phyloP scores from a whole-genome alignment of 2,888 invertebrate genomes.

The Gnatocerus cornutus region DNA sequence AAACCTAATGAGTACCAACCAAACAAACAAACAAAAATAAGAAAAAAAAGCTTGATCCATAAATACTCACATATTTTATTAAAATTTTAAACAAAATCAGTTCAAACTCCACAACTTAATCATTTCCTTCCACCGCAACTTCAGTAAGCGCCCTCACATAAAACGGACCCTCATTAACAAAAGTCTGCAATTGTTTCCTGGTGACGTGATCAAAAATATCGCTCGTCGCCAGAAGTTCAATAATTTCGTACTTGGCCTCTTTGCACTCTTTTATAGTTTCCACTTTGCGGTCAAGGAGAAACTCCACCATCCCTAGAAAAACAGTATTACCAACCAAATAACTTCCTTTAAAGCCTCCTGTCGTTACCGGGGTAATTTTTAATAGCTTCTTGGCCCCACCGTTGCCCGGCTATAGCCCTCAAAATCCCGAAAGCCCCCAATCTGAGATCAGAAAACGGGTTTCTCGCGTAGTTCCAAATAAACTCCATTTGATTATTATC shows the following conservation, averaged over 20 bases:
- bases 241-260: conserved; percentile 83
- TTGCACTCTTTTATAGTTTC: conserved; percentile 83
- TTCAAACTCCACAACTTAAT: conserved; percentile 53
- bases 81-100: too few species aligned
- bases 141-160: conserved; percentile 81
- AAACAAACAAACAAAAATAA: too few species aligned
- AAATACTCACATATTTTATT: too few species aligned
- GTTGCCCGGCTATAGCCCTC: conserved; percentile 78
- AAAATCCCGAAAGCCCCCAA: conserved; percentile 80
- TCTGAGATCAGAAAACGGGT: conserved; percentile 88
- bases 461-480: conserved; percentile 74
- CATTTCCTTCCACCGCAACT: conserved; percentile 82
- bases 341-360: too few species aligned
- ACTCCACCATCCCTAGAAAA: conserved; percentile 82
- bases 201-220: conserved; percentile 76
- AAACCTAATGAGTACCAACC: too few species aligned
- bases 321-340: background rate
- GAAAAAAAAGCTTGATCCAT: too few species aligned
- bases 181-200: conserved; percentile 77
- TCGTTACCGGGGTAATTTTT: conserved; percentile 82
- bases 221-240: conserved; percentile 76
- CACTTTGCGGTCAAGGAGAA: conserved; percentile 82
- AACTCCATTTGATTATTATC: conserved; percentile 75
- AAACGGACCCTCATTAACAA: conserved; percentile 86
- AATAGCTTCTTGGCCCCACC: conserved; percentile 87